Percentiles rank a stretch among this genome's conserved stretches.
Conservation (phyloP, 2,888 invertebrate species). For the Fabriciana adippe region DNA sequence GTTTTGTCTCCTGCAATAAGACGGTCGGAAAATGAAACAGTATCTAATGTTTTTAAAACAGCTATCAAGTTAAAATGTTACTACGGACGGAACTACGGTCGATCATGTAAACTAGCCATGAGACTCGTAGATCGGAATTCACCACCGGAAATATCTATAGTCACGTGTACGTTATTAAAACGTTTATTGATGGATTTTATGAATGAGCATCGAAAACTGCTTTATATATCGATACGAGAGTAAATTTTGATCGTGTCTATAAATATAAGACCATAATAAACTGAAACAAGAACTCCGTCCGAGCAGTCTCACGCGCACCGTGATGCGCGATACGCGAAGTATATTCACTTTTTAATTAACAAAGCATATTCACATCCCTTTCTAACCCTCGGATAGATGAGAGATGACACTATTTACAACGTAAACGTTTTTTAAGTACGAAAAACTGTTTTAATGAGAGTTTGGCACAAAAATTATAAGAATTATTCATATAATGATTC, state of each 20-base stretch:
- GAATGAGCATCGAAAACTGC: slow-evolving; percentile 37
- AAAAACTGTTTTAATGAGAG: slow-evolving; percentile 19
- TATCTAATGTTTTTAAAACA: too few species aligned
- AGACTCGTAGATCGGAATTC: not conserved
- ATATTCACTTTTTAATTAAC: slow-evolving; percentile 31
- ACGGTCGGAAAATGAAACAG: too few species aligned
- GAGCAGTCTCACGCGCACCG: slow-evolving; percentile 64
- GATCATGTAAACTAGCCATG: not conserved
- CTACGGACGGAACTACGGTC: too few species aligned
- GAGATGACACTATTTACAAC: slow-evolving; percentile 29
- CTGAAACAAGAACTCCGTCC: slow-evolving; percentile 42
- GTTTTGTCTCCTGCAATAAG: too few species aligned
- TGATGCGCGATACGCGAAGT: slow-evolving; percentile 50
- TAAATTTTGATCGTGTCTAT: slow-evolving; percentile 57
- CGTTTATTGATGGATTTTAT: slow-evolving; percentile 33
- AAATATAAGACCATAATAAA: slow-evolving; percentile 65
- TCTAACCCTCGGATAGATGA: slow-evolving; percentile 33
- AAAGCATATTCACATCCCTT: slow-evolving; percentile 27
- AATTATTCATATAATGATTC: slow-evolving; percentile 16
- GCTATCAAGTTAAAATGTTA: too few species aligned
- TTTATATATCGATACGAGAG: slow-evolving; percentile 38
- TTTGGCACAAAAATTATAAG: slow-evolving; percentile 28
- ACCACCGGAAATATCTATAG: slow-evolving; percentile 6
- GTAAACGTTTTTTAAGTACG: slow-evolving; percentile 29
- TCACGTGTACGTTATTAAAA: slow-evolving; percentile 13